These are phyloP conservation scores for Heterodera carotae DNA, from an alignment of 1,140 invertebrate species.

Conservation along the genomic window DNA sequence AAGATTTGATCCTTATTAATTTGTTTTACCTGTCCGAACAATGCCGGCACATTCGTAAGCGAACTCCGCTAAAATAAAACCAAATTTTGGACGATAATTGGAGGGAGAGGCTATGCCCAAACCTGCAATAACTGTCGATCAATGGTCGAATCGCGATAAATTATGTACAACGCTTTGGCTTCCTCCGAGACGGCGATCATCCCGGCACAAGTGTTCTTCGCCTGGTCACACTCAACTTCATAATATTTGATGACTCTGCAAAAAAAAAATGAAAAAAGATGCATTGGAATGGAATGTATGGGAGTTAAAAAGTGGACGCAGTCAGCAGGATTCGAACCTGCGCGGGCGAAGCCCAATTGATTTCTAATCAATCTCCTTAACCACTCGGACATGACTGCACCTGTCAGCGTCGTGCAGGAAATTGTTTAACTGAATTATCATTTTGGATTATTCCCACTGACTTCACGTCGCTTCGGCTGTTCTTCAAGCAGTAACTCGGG, in stretches of 20 bases:
- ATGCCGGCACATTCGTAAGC: not conserved
- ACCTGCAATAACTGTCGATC: slow-evolving; percentile 60
- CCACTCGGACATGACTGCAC: slow-evolving; percentile 43
- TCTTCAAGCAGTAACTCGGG: slow-evolving; percentile 54
- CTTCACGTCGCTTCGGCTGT: slow-evolving; percentile 62
- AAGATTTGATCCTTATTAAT: not conserved
- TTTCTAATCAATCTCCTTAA: slow-evolving; percentile 49
- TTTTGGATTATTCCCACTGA: slow-evolving; percentile 32
- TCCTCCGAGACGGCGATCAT: slow-evolving; percentile 65
- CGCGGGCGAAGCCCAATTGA: slow-evolving; percentile 52
- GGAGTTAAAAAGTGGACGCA: slow-evolving; percentile 44
- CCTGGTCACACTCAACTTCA: slow-evolving; percentile 62
- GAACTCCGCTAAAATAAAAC: slow-evolving; percentile 4
- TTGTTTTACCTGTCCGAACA: not conserved
- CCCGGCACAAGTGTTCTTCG: slow-evolving; percentile 59
- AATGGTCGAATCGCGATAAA: slow-evolving; percentile 60
- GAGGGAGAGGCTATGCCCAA: too few species aligned
- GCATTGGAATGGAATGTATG: not conserved
- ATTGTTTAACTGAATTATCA: too few species aligned
- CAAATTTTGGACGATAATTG: not conserved
- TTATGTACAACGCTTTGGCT: slow-evolving; percentile 62
- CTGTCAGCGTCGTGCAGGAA: not conserved
- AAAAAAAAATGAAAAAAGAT: not conserved
- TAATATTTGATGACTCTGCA: slow-evolving; percentile 59
- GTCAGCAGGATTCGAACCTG: slow-evolving; percentile 59